Conservation (phyloP, 2,888 invertebrate genomes). For the Sphinx pinastri region DNA sequence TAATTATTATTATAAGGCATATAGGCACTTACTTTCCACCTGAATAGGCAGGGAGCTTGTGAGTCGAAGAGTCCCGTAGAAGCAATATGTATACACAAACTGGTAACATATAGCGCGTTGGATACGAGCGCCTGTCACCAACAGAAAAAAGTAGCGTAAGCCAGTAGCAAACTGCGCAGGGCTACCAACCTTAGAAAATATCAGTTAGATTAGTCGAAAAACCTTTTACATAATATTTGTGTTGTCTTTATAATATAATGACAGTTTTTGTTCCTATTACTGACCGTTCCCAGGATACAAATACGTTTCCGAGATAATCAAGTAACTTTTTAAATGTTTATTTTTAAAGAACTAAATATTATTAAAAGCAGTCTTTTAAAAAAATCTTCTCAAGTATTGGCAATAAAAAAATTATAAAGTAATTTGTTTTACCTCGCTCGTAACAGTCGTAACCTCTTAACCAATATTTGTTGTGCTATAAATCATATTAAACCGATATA, state of each 20-base stretch:
- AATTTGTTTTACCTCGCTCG: too few species aligned
- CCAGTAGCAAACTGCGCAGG: constrained; percentile 59
- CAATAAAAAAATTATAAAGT: too few species aligned
- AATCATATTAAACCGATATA: neutral
- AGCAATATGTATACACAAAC: constrained; percentile 9
- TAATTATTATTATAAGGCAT: too few species aligned
- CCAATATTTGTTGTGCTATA: constrained; percentile 9
- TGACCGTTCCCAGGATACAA: too few species aligned
- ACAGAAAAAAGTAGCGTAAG: constrained; percentile 65
- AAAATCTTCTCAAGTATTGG: too few species aligned
- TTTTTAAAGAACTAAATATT: too few species aligned
- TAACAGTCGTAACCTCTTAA: neutral
- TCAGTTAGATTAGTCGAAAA: neutral
- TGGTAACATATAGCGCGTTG: constrained; percentile 1
- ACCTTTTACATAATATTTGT: too few species aligned
- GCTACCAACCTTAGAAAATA: constrained; percentile 35
- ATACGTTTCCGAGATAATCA: too few species aligned
- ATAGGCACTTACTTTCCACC: neutral
- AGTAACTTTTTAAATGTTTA: too few species aligned
- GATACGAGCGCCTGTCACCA: constrained; percentile 9
- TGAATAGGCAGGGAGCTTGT: neutral
- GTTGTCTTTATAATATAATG: too few species aligned
- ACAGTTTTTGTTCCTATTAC: too few species aligned
- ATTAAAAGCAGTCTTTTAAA: too few species aligned
- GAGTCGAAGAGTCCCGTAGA: neutral